These are phyloP conservation scores for Cecidostiba fungosa DNA, from an alignment of 2,888 invertebrate species.

Conservation along the genomic window DNA sequence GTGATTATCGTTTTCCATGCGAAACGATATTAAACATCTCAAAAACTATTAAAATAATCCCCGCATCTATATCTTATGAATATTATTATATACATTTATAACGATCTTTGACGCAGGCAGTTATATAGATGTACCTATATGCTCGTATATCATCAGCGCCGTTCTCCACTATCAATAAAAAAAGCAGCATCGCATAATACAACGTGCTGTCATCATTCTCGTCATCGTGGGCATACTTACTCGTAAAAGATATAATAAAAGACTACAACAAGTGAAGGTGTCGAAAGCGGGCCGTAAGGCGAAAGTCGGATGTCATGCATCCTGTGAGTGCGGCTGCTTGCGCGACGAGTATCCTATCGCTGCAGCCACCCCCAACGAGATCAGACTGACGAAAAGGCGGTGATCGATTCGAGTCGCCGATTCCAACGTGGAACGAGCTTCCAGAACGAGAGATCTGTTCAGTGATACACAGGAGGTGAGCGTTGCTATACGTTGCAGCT, in stretches of 20 bases:
- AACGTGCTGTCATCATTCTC: not conserved
- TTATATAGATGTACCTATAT: too few relatives aligned
- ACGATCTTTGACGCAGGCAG: too few relatives aligned
- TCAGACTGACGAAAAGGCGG: constrained; percentile 5
- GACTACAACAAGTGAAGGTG: constrained; percentile 11
- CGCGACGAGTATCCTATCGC: constrained; percentile 41
- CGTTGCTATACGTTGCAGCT: too few relatives aligned
- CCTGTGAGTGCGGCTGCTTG: constrained; percentile 49
- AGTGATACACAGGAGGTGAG: not conserved
- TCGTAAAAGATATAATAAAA: not conserved
- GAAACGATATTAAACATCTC: too few relatives aligned
- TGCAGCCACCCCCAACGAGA: not conserved
- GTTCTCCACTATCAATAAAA: too few relatives aligned
- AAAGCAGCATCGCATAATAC: too few relatives aligned
- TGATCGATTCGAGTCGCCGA: not conserved
- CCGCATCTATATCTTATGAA: too few relatives aligned
- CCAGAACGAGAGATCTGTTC: not conserved
- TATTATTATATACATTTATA: too few relatives aligned
- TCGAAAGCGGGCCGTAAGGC: constrained; percentile 49
- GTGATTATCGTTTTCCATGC: too few relatives aligned
- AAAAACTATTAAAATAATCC: too few relatives aligned
- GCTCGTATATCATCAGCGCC: too few relatives aligned
- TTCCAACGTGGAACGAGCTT: not conserved
- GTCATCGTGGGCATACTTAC: not conserved
- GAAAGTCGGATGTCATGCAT: constrained; percentile 63